Conservation (phyloP, 1,140 invertebrate species). For the Euura lappo region DNA sequence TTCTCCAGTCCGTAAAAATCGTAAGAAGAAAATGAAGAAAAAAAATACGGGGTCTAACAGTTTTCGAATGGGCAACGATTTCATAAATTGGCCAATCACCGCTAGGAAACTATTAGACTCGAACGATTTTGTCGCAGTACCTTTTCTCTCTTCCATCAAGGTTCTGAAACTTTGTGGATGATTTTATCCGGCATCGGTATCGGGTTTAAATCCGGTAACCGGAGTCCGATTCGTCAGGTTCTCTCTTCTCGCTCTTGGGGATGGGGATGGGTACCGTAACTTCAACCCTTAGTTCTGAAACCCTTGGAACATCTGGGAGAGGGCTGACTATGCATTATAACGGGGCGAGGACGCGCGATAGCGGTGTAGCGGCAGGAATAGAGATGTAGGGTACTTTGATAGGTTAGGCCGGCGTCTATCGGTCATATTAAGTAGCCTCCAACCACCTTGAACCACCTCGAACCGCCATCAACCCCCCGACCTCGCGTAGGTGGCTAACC, state of each 20-base stretch:
- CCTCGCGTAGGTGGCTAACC: slow-evolving; percentile 1
- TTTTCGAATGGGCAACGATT: too few species aligned
- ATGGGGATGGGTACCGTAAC: neutral
- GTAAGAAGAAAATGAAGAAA: neutral
- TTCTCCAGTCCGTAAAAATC: neutral
- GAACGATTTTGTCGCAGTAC: too few species aligned
- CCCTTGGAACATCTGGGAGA: neutral
- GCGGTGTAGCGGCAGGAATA: slow-evolving; percentile 1
- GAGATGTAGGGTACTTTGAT: slow-evolving; percentile 7
- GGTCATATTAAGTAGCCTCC: slow-evolving; percentile 6
- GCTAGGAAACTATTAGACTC: too few species aligned
- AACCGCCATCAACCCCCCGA: slow-evolving; percentile 1
- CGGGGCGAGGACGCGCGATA: neutral
- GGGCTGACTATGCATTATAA: slow-evolving; percentile 5
- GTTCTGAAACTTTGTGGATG: too few species aligned
- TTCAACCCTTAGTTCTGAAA: neutral
- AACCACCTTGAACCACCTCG: slow-evolving; percentile 1
- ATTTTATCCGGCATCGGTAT: too few species aligned
- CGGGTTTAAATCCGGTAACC: too few species aligned
- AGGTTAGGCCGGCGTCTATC: slow-evolving; percentile 6
- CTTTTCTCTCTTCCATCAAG: too few species aligned
- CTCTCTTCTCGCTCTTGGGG: neutral
- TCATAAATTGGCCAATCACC: too few species aligned
- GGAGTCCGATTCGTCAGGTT: too few species aligned
- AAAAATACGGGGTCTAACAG: too few species aligned